Base-by-base conservation (phyloP, 2,888 invertebrate genomes). In the Tupiocoris notatus region DNA sequence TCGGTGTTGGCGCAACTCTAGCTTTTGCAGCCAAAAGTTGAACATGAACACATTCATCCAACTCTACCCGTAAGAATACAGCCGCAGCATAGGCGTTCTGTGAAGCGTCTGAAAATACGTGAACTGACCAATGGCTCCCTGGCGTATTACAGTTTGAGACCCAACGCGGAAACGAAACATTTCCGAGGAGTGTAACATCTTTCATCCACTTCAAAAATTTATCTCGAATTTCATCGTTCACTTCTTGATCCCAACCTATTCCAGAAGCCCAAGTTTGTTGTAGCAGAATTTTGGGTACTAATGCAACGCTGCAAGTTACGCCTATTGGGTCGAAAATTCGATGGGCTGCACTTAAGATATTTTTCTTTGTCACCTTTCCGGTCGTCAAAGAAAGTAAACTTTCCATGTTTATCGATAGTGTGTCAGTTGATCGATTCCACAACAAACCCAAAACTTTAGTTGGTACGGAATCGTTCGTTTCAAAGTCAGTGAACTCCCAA, bases 101-200 rank as follows among this genome's bases (percentile, higher is more conserved):
- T 24, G 81, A 81, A 0, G 82, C 82, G 71, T 83, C 82, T 18
- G 77, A 77, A 76, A 83, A 83, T 0, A 79, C 78, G 59, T 83
- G 82, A 3, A 82, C 56, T 22, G 79, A 78, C 17, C 79, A 62
- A n/a, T 57, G 7, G 1, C 21, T 56, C n/a, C 18, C 20, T 18
- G 39, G 18, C 54, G 16, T 9, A 12, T 65, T 65, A 9, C 39
- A 39, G 6, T 17, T 18, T 2, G 65, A 2, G 71, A 18, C 0
- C 75, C 77, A 16, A 75, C 81, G 73, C 2, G 81, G 79, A n/a
- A 71, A 17, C 57, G 79, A 65, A 6, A 82, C 76, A 21, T 79
- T 18, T 17, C 63, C 54, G 9, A 81, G 56, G 6, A 65, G 21
- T n/a, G 63, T 54, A 23, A 81, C 73, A 63, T 81, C 73, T 54